Evolutionary conservation across 1,140 invertebrate genomes (phyloP), one percentile per base, ranked within the genome.

Genomic region (Bombus fervidus): DNA sequence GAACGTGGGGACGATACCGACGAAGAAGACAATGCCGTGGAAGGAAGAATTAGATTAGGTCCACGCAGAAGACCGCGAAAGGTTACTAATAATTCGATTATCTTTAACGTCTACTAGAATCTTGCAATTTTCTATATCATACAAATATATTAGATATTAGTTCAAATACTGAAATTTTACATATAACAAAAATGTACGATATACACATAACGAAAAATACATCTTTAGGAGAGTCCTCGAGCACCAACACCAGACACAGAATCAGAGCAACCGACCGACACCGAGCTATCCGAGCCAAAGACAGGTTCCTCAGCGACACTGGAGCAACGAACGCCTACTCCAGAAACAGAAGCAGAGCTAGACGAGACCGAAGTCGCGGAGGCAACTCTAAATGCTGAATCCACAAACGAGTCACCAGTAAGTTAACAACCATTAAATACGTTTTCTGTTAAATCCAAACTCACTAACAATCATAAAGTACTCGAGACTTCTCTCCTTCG

Each of bases 1-100:
- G 96, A 96, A 89, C 95, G 95, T 90, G 95, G 95, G 31, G 96
- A 96, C 25, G 96, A 96, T 81, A 95, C 96, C 2, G 96, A 96
- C 79, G 96, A 96, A 83, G 96, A 97, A 84, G 95, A 96, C 74
- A 91, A 94, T 31, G 93, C 94, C 8, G 93, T 95, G 87, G 95
- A 95, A 79, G 95, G 95, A 78, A 93, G 94, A 83, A 83, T 95
- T 10, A 87, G 92, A 76, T 89, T 93, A 90, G 91, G 95, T 93
- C 92, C 95, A 91, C 79, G 96, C 90, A 90, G 95, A 94, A 91
- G 93, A 64, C 87, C 87, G 66, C 86, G 92, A 92, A 95, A 95
- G 90, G 95, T 95, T 76, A 31, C 78, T 79, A 59, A 62, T 53
- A 39, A 64, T 76, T 0, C 25, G 5, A 34, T 68, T 15, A n/a